These are phyloP conservation scores for Euura lappo DNA, from an alignment of 1,140 invertebrate genomes.

Conservation along the genomic window DNA sequence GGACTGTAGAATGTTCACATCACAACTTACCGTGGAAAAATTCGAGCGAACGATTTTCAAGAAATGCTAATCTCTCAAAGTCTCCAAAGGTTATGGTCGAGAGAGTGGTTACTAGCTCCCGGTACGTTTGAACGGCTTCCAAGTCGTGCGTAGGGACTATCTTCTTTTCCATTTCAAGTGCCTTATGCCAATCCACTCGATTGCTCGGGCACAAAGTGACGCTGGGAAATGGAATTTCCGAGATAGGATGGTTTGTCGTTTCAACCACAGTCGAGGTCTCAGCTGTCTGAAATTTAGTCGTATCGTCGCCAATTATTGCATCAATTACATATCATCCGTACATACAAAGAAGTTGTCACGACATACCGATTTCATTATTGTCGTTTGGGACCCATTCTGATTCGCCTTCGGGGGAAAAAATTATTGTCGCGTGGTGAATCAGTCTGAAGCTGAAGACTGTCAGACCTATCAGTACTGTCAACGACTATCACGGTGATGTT, in stretches of 20 bases:
- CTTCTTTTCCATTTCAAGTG: conserved; percentile 8
- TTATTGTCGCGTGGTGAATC: too few species aligned
- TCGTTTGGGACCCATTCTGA: too few species aligned
- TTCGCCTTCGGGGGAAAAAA: too few species aligned
- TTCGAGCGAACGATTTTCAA: not conserved
- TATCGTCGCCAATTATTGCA: not conserved
- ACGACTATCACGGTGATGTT: too few species aligned
- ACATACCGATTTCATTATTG: not conserved
- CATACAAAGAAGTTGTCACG: too few species aligned
- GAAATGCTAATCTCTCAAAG: conserved; percentile 13
- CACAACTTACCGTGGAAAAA: not conserved
- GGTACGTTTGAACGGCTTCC: not conserved
- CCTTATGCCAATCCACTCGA: conserved; percentile 37
- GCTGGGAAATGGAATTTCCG: conserved; percentile 38
- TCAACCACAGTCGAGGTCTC: conserved; percentile 36
- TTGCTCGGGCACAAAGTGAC: conserved; percentile 41
- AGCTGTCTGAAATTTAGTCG: not conserved
- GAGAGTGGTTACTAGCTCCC: not conserved
- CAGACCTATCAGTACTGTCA: too few species aligned
- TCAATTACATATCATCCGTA: too few species aligned
- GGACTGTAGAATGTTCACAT: not conserved
- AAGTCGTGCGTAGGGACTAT: conserved; percentile 2
- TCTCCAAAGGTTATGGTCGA: conserved; percentile 17
- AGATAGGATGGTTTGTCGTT: conserved; percentile 33
- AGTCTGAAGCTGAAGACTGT: too few species aligned